phyloP scores from a whole-genome alignment of 2,113 vertebrate genomes.

The Antechinus flavipes region DNA sequence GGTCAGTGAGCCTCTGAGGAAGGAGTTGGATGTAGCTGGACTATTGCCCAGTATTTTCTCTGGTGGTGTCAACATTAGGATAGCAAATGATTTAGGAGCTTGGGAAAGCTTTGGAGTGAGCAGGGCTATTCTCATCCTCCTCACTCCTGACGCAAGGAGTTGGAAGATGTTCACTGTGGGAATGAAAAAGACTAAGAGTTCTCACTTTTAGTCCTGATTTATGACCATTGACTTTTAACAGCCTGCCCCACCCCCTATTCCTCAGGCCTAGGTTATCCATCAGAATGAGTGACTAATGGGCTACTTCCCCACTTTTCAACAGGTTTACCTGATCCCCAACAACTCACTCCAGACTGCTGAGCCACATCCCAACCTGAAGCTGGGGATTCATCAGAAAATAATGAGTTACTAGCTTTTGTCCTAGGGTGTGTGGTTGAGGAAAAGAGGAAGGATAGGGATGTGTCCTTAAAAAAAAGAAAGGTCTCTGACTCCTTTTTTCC shows the following conservation, averaged over 20 bases:
- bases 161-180: slow-evolving; percentile 27
- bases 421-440: neutral
- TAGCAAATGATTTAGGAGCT: slow-evolving; percentile 44
- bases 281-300: neutral
- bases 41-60: neutral
- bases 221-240: neutral
- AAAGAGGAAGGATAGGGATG: neutral
- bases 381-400: slow-evolving; percentile 9
- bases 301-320: neutral
- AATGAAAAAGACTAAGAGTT: slow-evolving; percentile 45
- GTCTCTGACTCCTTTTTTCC: neutral
- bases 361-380: neutral
- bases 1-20: neutral
- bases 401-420: neutral
- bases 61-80: neutral
- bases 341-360: neutral
- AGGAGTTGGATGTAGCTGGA: neutral
- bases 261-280: neutral
- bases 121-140: slow-evolving; percentile 9
- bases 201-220: slow-evolving; percentile 62
- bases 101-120: slow-evolving; percentile 45
- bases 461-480: neutral
- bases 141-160: neutral
- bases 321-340: neutral
- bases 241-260: neutral